These are phyloP conservation scores for Oophaga sylvatica DNA, from an alignment of 2,797 vertebrate genomes.

Conservation along the genomic window DNA sequence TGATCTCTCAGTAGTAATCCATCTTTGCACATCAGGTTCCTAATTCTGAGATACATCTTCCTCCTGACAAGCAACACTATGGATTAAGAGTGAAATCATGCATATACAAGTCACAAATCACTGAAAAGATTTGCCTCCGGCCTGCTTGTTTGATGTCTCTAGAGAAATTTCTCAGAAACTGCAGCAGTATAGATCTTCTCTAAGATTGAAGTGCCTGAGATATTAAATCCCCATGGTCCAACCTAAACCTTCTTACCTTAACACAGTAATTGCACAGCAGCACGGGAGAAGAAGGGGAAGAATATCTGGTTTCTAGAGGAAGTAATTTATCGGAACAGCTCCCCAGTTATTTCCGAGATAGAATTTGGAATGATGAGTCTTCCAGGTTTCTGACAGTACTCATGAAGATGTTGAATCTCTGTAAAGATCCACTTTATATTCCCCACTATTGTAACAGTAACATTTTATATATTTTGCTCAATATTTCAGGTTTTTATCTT, in stretches of 20 bases:
- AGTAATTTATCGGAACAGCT: conserved; percentile 59
- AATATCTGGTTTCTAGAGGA: conserved; percentile 61
- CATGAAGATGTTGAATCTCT: conserved; percentile 50
- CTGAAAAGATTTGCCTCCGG: conserved; percentile 51
- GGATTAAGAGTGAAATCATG: conserved; percentile 65
- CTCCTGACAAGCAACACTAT: conserved; percentile 45
- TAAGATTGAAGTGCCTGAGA: conserved; percentile 49
- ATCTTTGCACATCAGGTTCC: conserved; percentile 54
- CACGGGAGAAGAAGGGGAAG: conserved; percentile 53
- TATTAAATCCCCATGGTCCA: conserved; percentile 55
- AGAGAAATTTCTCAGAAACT: conserved; percentile 63
- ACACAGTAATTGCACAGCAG: conserved; percentile 38
- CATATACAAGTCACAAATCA: conserved; percentile 62
- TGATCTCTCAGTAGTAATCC: conserved; percentile 59
- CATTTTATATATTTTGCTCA: conserved; percentile 29
- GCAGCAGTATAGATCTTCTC: conserved; percentile 55
- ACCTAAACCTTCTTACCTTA: conserved; percentile 51
- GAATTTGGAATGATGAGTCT: conserved; percentile 55
- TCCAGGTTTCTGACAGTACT: conserved; percentile 54
- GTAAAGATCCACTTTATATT: conserved; percentile 27
- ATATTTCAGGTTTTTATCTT: background rate
- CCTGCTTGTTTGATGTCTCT: conserved; percentile 46
- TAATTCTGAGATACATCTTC: conserved; percentile 66
- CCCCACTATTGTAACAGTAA: conserved; percentile 25
- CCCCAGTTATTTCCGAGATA: conserved; percentile 59